Base-by-base conservation (phyloP, 2,113 vertebrate genomes). In the Noctilio leporinus region DNA sequence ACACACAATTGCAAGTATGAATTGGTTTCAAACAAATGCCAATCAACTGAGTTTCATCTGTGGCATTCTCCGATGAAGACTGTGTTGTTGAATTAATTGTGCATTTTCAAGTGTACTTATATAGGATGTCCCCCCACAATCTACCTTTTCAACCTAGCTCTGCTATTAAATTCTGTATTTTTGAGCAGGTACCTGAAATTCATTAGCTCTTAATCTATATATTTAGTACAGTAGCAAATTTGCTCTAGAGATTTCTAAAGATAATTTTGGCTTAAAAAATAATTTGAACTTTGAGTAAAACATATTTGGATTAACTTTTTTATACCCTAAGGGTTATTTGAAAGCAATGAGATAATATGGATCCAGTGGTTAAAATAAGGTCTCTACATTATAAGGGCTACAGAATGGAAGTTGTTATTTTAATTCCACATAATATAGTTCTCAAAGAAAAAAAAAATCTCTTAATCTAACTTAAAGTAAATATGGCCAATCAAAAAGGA, bases 11-110 rank as follows among this genome's bases (percentile, higher is more conserved):
- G 15, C 24, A 73, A 73, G 33, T 20, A 73, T 49, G 76, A 67
- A 89, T 49, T 62, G 4, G 20, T 72, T 86, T 59, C 95, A 93
- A 91, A 67, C 81, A 93, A 95, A 84, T 87, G 55, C 7, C 62
- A 73, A 62, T 77, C 76, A 57, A n/a, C 45, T 85, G 22, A 53
- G 33, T 89, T 90, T 72, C 20, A 57, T 70, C 70, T 72, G 38
- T 45, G 89, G 38, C 9, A 51, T 6, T 35, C 77, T 53, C 45
- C 82, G 78, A 30, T 62, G 10, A 84, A 33, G 49, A 40, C 4
- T 28, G 17, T 69, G 69, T 30, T 86, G 51, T 38, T 86, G 20
- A 86, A 86, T 82, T 82, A 73, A 62, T 51, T 78, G 10, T 72
- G 33, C 3, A 14, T 57, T 82, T 40, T 77, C 47, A 64, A 4